Percentiles rank a stretch among this genome's conserved stretches.
These are phyloP conservation scores for Stichodactyla mertensii DNA, from an alignment of 64 coral and sea anemone genomes.

Conservation along the genomic window DNA sequence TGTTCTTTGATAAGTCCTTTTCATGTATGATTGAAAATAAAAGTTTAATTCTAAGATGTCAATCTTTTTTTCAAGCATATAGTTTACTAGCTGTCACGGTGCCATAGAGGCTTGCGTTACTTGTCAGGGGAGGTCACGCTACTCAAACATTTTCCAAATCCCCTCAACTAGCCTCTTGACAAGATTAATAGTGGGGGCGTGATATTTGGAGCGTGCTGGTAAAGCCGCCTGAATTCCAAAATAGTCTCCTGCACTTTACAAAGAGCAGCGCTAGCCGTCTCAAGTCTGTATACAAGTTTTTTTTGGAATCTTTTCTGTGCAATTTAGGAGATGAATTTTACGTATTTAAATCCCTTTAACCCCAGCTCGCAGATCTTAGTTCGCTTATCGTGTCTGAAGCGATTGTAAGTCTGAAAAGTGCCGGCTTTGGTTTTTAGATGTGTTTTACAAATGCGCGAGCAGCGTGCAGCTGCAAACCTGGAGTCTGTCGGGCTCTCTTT, in stretches of 20 bases:
- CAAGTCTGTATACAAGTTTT: background rate
- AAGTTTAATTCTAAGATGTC: too few species aligned
- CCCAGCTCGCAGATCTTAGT: background rate
- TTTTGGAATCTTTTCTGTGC: background rate
- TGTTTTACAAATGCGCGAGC: background rate
- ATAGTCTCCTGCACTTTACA: background rate
- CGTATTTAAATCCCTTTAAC: background rate
- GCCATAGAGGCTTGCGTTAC: background rate
- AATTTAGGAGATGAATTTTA: background rate
- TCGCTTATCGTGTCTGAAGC: background rate
- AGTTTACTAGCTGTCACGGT: background rate
- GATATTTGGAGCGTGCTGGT: background rate
- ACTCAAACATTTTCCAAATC: background rate
- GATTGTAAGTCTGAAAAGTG: background rate
- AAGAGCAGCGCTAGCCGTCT: background rate
- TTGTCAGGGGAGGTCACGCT: background rate
- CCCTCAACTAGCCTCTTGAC: constrained; percentile 6
- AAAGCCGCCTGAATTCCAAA: background rate
- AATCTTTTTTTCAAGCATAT: background rate
- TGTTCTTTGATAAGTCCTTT: background rate
- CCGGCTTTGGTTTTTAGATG: background rate
- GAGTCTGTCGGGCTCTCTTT: background rate
- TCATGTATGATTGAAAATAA: background rate
- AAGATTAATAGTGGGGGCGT: constrained; percentile 10
- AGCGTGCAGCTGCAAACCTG: background rate